A percentile compares a stretch with the other conserved stretches of the same genome.
Evolutionary conservation across 2,888 invertebrate species (phyloP).

Genomic region (Monopis laevigella): DNA sequence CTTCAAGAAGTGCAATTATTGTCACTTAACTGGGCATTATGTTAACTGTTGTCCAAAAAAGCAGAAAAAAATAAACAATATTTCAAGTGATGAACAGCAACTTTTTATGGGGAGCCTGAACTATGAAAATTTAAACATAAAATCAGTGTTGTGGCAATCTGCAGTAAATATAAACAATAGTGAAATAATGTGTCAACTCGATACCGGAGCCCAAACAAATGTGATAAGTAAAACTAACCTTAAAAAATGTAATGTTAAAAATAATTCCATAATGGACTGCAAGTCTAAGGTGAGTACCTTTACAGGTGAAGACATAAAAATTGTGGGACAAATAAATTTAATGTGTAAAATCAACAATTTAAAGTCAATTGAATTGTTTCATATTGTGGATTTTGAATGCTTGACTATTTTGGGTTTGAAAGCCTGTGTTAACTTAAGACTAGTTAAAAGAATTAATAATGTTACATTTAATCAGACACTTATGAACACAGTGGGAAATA

Average conservation of each 20-base stretch:
- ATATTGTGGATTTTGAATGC: not conserved
- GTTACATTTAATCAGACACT: not conserved
- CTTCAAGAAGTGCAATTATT: not conserved
- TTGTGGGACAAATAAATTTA: not conserved
- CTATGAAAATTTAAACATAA: too few species aligned
- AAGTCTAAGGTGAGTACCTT: not conserved
- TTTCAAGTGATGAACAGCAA: not conserved
- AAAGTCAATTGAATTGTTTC: not conserved
- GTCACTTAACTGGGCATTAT: not conserved
- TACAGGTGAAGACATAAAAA: not conserved
- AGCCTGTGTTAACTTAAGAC: not conserved
- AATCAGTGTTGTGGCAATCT: too few species aligned
- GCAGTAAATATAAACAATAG: not conserved
- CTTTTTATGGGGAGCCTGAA: not conserved
- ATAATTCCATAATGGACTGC: not conserved
- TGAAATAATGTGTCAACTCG: not conserved
- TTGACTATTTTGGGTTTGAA: not conserved
- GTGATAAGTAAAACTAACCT: not conserved
- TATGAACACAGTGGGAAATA: not conserved
- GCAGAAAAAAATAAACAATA: not conserved
- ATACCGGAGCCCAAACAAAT: not conserved
- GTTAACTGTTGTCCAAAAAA: not conserved
- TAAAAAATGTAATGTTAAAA: not conserved
- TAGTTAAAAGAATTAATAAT: not conserved
- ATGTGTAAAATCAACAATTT: not conserved